Evolutionary conservation across 2,797 vertebrate genomes (phyloP), one percentile per base, ranked within the genome.

Genomic region (Eremophila alpestris): DNA sequence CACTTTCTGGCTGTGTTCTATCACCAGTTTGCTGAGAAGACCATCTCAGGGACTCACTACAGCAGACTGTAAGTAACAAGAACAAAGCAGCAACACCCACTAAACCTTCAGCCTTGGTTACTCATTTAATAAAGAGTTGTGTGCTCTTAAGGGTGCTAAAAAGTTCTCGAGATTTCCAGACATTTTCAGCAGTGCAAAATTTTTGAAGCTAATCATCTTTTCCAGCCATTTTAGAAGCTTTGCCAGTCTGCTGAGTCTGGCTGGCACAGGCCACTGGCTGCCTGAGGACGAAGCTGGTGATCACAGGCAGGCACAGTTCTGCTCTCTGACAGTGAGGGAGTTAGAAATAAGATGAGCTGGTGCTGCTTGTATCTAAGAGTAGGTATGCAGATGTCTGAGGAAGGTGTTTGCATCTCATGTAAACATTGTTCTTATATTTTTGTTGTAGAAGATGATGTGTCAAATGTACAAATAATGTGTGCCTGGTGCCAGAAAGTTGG

Each of bases 401-500:
- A 96, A 95, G 90, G 96, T 97, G 96, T 96, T 98, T 98, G 91
- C 97, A 95, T 97, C 95, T 98, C 94, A 76, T 97, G 90, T 98
- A 97, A 98, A 98, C 97, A 90, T 98, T 97, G 96, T 97, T 98
- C 97, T 98, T 98, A 97, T 97, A 97, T 97, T 98, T 98, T 97
- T 97, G 41, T 98, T 98, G 97, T 96, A 99, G 99, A 99, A 96
- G 99, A 99, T 97, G 99, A 99, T 97, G 98, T 98, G 97, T 98
- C 98, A 98, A 99, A 98, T 96, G 98, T 99, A 97, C 99, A 99
- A 99, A 99, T 99, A 98, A 98, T 99, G 98, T 99, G 99, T 96
- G 99, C 99, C 97, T 99, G 99, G 99, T 99, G 99, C 98, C 99
- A 99, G 99, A 99, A 99, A 98, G 98, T 99, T 93, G 99, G 99